Base-by-base conservation (phyloP, 2,888 invertebrate species). In the Luperina nickerlii region DNA sequence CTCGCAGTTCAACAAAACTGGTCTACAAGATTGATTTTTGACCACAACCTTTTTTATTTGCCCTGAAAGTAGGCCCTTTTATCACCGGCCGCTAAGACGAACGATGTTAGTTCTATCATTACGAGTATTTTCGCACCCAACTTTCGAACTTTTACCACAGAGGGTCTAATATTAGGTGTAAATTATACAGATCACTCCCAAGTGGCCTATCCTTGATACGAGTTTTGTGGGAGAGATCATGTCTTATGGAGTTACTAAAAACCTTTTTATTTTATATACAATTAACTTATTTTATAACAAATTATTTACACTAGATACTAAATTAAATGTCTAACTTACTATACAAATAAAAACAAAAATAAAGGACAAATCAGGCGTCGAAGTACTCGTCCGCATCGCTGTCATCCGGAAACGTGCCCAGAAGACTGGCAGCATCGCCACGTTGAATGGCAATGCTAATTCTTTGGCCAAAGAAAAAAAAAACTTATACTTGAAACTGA, bases 101-200 rank as follows among this genome's bases (percentile, higher is more conserved):
- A 78, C n/a, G 68, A 83, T 69, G 20, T 48, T 42, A 70, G 42
- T 65, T 78, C 15, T 32, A 20, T 71, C 54, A 68, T 82, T 76
- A 32, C 32, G 32, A 32, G 32, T 32, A 67, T 73, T 83, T 73
- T 78, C 73, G 57, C 18, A 18, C 13, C 42, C 13, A 78, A 83
- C 78, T 82, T 82, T 45, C 69, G 0, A 78, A 78, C 51, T 78
- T 73, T 67, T 15, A 32, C 82, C 78, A 45, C 72, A 62, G 13
- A 65, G 57, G 78, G 32, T 69, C 60, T 69, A 51, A 65, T 73
- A 82, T 82, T 78, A 65, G 60, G 63, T 79, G 69, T 27, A 62
- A 82, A 83, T 68, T 78, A 69, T 82, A 79, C 65, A 65, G 82
- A 82, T 82, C 65, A 65, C 73, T 78, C 82, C 73, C 82, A 18